phyloP scores from a whole-genome alignment of 1,140 invertebrate species.

The Drosophila nebulosa region DNA sequence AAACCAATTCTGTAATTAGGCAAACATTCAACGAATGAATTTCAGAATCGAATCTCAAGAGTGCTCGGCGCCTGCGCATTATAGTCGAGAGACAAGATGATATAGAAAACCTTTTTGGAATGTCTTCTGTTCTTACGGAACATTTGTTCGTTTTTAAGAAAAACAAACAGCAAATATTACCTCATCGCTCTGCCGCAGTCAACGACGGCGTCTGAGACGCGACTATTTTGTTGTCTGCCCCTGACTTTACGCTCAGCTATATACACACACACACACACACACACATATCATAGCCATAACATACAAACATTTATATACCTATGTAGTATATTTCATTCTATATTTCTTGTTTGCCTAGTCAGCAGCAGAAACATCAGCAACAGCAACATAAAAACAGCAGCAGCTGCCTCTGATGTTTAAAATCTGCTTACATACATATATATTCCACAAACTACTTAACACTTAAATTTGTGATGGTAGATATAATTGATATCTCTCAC shows the following conservation, averaged over 20 bases:
- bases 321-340: constrained; percentile 41
- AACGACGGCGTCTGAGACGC: constrained; percentile 12
- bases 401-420: constrained; percentile 9
- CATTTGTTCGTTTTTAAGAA: constrained; percentile 26
- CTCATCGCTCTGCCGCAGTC: constrained; percentile 64
- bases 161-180: constrained; percentile 62
- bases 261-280: neutral
- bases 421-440: too few relatives aligned
- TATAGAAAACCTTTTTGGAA: constrained; percentile 1
- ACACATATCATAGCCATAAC: neutral
- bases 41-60: constrained; percentile 3
- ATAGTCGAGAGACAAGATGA: neutral
- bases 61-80: constrained; percentile 51
- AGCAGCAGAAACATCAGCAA: too few relatives aligned
- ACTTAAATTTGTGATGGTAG: neutral
- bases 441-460: neutral
- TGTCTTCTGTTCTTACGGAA: too few relatives aligned
- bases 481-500: too few relatives aligned
- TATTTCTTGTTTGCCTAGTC: constrained; percentile 52
- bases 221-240: constrained; percentile 58
- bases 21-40: constrained; percentile 1
- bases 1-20: constrained; percentile 61
- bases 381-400: too few relatives aligned
- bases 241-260: constrained; percentile 59
- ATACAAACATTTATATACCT: constrained; percentile 10